Base-by-base conservation (phyloP, 2,113 vertebrate genomes). In the Coracopsis vasa region DNA sequence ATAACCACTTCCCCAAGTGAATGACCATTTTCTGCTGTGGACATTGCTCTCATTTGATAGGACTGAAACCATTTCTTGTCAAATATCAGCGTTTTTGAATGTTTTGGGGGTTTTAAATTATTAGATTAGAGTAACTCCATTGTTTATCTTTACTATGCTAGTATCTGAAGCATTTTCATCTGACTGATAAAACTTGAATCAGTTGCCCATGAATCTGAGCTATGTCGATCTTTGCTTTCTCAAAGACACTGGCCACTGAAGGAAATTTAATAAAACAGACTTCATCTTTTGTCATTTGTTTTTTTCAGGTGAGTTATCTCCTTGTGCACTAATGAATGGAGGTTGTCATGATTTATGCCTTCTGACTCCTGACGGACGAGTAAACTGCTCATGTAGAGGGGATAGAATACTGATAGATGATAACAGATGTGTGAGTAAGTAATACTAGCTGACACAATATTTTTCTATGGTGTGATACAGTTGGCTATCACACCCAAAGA, bases 401-500 rank as follows among this genome's bases (percentile, higher is more conserved):
- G 99, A 99, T 60, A 98, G 99, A 87, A 95, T 99, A 91, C 97
- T 99, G 83, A 90, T 99, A 81, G 98, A 99, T 90, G 98, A 99
- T 98, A 99, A 99, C 99, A 98, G 99, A 99, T 99, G 99, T 98
- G 99, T 99, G 98, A 98, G 99, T 99, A 99, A 99, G 99, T 99
- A 98, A 94, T 97, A 88, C 61, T 92, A 70, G 71, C 72, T 94
- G 88, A 72, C 60, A 58, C 5, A 6, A 39, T 29, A 85, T 54
- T 93, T 83, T 62, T 29, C 71, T 79, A 4, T 54, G 64, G 7
- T 80, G 18, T 44, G 64, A 42, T 81, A 60, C 72, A 12, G 10
- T 65, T 66, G 69, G 25, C n/a, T 84, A 20, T 86, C 72, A 71
- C 41, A 65, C 45, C 15, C 25, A 70, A 44, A 93, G 53, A 37